These are phyloP conservation scores for Lamellibrachia satsuma DNA, from an alignment of 2,888 invertebrate genomes.

Conservation along the genomic window DNA sequence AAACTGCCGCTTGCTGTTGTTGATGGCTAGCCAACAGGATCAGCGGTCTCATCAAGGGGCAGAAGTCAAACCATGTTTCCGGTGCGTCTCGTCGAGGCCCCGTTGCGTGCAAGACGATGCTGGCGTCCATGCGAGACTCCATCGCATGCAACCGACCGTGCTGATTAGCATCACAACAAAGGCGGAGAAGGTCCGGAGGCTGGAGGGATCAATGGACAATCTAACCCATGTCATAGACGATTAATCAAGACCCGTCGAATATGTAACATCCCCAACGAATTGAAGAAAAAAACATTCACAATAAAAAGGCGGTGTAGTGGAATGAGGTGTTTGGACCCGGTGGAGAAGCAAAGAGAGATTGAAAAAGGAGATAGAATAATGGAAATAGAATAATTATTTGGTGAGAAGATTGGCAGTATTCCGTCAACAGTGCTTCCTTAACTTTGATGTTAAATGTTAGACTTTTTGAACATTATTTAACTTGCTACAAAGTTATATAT, in stretches of 20 bases:
- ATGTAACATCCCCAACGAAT: not conserved
- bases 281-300: no score
- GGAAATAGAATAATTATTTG: no score
- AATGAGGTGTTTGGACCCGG: not conserved
- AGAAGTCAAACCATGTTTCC: conserved; percentile 3
- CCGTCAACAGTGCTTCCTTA: no score
- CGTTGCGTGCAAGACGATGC: not conserved
- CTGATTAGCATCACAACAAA: not conserved
- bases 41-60: not conserved
- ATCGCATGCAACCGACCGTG: not conserved
- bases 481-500: no score
- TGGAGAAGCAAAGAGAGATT: not conserved
- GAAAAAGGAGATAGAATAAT: no score
- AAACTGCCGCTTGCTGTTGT: not conserved
- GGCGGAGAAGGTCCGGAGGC: not conserved
- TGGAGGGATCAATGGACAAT: not conserved
- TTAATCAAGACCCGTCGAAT: not conserved
- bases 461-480: no score
- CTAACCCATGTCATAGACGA: not conserved
- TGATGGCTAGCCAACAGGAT: not conserved
- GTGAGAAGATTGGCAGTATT: no score
- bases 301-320: no score
- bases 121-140: not conserved
- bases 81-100: not conserved
- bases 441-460: no score